Conservation (phyloP, 1,140 invertebrate species). For the Antheraea pernyi region DNA sequence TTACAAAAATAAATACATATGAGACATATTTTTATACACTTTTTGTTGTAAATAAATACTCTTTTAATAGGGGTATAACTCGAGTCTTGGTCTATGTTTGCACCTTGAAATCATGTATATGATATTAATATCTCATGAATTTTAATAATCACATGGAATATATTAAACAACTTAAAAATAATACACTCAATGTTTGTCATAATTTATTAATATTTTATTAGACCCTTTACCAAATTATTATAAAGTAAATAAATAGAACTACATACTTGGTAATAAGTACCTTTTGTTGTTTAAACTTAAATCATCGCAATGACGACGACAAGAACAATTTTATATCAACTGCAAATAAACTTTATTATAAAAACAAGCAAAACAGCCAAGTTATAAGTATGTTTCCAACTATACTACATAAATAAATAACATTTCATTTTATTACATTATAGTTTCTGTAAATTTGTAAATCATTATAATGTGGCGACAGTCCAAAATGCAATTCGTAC, state of each 20-base stretch:
- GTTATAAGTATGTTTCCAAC: conserved; percentile 59
- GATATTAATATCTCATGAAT: not conserved
- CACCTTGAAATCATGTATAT: not conserved
- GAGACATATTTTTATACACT: too few species aligned
- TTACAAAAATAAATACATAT: too few species aligned
- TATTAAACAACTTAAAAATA: conserved; percentile 7
- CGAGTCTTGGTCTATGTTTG: too few species aligned
- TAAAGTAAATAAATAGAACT: conserved; percentile 75
- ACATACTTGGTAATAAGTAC: conserved; percentile 74
- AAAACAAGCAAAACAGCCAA: conserved; percentile 73
- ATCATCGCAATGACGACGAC: conserved; percentile 50
- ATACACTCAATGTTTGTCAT: conserved; percentile 48
- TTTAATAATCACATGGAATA: not conserved
- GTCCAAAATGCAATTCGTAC: conserved; percentile 58
- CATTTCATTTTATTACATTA: conserved; percentile 40
- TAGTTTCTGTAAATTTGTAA: conserved; percentile 27
- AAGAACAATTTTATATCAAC: conserved; percentile 54
- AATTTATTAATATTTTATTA: conserved; percentile 77
- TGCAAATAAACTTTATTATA: conserved; percentile 70
- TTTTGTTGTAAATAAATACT: too few species aligned
- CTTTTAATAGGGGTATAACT: too few species aligned
- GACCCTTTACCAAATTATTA: conserved; percentile 78
- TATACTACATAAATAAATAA: conserved; percentile 57
- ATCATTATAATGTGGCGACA: conserved; percentile 42
- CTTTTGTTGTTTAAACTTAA: conserved; percentile 55